A percentile compares a stretch with the other conserved stretches of the same genome.
Evolutionary conservation across 2,797 vertebrate species (phyloP).

Genomic region (Choloepus didactylus): DNA sequence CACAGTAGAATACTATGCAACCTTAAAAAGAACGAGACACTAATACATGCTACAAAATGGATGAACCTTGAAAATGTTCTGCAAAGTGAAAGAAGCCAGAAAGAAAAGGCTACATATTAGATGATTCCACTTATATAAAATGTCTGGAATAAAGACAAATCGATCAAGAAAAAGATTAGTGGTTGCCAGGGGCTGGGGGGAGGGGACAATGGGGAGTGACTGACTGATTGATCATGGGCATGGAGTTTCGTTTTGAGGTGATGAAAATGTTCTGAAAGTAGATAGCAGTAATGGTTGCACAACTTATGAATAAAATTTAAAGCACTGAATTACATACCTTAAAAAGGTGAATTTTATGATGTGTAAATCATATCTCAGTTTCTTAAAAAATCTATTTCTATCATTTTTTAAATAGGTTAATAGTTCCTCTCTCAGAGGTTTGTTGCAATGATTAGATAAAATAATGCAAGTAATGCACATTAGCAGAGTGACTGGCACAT

Average conservation of each 20-base stretch:
- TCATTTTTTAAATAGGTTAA: conserved; percentile 11
- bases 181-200: neutral
- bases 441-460: neutral
- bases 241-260: neutral
- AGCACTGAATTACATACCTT: neutral
- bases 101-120: neutral
- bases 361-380: neutral
- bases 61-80: neutral
- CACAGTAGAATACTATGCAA: neutral
- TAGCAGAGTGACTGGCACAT: neutral
- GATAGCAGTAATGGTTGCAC: neutral
- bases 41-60: neutral
- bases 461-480: neutral
- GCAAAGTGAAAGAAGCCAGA: neutral
- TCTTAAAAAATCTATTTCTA: neutral
- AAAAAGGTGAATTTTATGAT: neutral
- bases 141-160: neutral
- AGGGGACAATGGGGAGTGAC: neutral
- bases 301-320: neutral
- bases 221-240: neutral
- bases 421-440: neutral
- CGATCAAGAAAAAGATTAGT: neutral
- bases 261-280: neutral
- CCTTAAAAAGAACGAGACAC: neutral
- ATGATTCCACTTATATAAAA: neutral